A percentile compares a stretch with the other conserved stretches of the same genome.
Evolutionary conservation across 1,140 invertebrate species (phyloP).

Genomic region (Globodera ellingtonae): DNA sequence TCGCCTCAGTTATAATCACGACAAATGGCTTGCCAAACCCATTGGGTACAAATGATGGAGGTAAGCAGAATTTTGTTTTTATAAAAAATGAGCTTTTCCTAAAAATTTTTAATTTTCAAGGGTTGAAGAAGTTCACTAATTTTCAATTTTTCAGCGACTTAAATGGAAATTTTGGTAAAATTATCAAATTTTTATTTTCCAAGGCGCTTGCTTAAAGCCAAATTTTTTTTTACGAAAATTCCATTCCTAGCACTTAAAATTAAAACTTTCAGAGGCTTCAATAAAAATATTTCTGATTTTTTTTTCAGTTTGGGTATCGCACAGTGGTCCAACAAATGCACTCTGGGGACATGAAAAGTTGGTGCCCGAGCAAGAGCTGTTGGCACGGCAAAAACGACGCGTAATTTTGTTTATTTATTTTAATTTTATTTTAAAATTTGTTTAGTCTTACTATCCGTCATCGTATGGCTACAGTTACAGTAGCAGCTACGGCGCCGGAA

Average conservation of each 20-base stretch:
- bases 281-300: not conserved
- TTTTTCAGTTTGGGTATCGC: slow-evolving; percentile 38
- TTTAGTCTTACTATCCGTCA: not conserved
- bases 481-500: slow-evolving; percentile 48
- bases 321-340: slow-evolving; percentile 53
- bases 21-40: not conserved
- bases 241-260: too few relatives aligned
- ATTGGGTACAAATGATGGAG: not conserved
- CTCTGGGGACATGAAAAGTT: slow-evolving; percentile 46
- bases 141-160: too few relatives aligned
- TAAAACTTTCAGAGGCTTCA: not conserved
- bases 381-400: slow-evolving; percentile 43
- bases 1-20: not conserved
- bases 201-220: too few relatives aligned
- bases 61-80: not conserved
- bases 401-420: slow-evolving; percentile 35
- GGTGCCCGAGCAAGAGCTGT: slow-evolving; percentile 23
- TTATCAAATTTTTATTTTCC: too few relatives aligned
- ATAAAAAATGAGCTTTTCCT: not conserved
- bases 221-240: too few relatives aligned
- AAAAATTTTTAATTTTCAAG: not conserved
- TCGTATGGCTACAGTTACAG: slow-evolving; percentile 38
- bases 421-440: not conserved
- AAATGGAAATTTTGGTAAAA: too few relatives aligned
- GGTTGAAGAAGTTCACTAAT: too few relatives aligned